Conservation (phyloP, 1,140 invertebrate genomes). For the Plutomurus gul region DNA sequence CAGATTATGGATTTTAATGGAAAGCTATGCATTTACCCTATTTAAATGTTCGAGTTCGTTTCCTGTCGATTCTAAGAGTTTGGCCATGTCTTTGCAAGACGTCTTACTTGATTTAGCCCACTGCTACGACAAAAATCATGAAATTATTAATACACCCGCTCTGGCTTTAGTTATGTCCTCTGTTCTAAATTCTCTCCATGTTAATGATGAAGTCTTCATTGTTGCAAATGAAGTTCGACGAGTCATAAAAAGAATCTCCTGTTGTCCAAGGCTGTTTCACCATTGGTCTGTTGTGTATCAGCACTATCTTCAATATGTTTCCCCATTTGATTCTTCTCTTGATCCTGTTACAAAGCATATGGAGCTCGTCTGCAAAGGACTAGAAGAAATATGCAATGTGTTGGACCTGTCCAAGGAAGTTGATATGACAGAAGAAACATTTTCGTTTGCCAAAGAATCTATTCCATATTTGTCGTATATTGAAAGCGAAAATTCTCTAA, state of each 20-base stretch:
- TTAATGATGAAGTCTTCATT: slow-evolving; percentile 30
- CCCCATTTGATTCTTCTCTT: slow-evolving; percentile 2
- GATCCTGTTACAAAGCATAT: not conserved
- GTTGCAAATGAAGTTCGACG: slow-evolving; percentile 37
- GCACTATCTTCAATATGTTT: slow-evolving; percentile 22
- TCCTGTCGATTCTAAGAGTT: slow-evolving; percentile 32
- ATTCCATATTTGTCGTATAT: not conserved
- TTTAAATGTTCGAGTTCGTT: slow-evolving; percentile 35
- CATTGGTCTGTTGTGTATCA: slow-evolving; percentile 23
- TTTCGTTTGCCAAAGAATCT: not conserved
- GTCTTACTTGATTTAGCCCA: slow-evolving; percentile 45
- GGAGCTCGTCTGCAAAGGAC: not conserved
- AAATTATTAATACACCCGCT: not conserved
- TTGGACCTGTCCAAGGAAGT: not conserved
- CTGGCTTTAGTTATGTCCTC: slow-evolving; percentile 3
- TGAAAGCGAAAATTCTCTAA: not conserved
- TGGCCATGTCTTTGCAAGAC: slow-evolving; percentile 45
- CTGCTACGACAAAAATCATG: slow-evolving; percentile 19
- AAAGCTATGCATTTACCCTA: slow-evolving; percentile 32
- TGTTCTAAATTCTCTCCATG: slow-evolving; percentile 16
- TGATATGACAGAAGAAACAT: slow-evolving; percentile 11
- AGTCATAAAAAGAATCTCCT: slow-evolving; percentile 26
- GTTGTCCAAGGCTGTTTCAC: slow-evolving; percentile 11
- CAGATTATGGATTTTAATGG: slow-evolving; percentile 43
- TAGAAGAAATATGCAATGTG: slow-evolving; percentile 20